These are phyloP conservation scores for Limnephilus rhombicus DNA, from an alignment of 2,888 invertebrate genomes.

Conservation along the genomic window DNA sequence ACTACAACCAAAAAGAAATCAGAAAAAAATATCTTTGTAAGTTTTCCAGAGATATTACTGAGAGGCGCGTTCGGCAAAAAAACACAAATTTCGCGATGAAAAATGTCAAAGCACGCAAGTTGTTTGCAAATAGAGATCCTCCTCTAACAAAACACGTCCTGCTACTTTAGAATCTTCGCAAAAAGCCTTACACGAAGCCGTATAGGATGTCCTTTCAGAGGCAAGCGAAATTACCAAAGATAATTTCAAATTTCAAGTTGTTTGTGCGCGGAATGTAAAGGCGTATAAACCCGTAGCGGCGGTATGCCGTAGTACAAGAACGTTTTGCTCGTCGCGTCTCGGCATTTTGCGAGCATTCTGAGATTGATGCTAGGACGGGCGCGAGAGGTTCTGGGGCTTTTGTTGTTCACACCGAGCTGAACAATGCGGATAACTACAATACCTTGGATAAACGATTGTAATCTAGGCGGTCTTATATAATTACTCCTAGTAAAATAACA, in stretches of 20 bases:
- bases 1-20: conserved; percentile 50
- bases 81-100: conserved; percentile 56
- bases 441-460: conserved; percentile 60
- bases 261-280: conserved; percentile 54
- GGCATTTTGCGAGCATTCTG: conserved; percentile 47
- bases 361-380: conserved; percentile 59
- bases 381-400: conserved; percentile 49
- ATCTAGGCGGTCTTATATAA: conserved; percentile 60
- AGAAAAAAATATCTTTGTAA: conserved; percentile 40
- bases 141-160: conserved; percentile 61
- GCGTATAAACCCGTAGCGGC: background rate
- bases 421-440: conserved; percentile 61
- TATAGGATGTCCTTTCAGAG: conserved; percentile 48
- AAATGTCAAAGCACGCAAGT: conserved; percentile 61
- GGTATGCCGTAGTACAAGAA: background rate
- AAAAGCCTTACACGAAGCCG: conserved; percentile 57
- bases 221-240: conserved; percentile 63
- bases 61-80: conserved; percentile 45
- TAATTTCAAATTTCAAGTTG: conserved; percentile 65
- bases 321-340: conserved; percentile 22
- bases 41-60: conserved; percentile 46
- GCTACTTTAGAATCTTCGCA: conserved; percentile 64
- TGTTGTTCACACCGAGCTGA: conserved; percentile 58
- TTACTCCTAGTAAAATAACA: conserved; percentile 56
- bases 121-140: conserved; percentile 58